Conservation (phyloP, 1,140 invertebrate genomes). For the Aphis craccivora region DNA sequence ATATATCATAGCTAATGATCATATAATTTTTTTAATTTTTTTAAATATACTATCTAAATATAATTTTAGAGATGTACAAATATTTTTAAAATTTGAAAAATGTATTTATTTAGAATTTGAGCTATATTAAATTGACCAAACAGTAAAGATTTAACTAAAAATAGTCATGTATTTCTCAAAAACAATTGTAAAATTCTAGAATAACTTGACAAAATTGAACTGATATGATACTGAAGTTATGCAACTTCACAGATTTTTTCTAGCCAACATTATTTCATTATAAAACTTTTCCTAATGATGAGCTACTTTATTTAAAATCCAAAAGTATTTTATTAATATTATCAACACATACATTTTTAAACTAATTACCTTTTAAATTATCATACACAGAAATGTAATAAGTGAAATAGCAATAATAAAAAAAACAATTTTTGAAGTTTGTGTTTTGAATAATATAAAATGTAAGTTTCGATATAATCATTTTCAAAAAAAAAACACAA, state of each 20-base stretch:
- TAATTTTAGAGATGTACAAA: too few relatives aligned
- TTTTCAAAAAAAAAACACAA: too few relatives aligned
- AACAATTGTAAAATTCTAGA: too few relatives aligned
- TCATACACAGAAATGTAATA: too few relatives aligned
- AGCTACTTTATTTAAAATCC: not conserved
- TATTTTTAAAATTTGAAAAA: not conserved
- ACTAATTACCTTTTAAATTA: too few relatives aligned
- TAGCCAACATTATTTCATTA: not conserved
- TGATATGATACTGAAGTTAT: not conserved
- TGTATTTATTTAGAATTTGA: not conserved
- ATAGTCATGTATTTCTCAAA: too few relatives aligned
- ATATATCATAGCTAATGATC: not conserved
- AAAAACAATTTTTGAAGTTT: too few relatives aligned
- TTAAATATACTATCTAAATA: not conserved
- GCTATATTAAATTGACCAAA: not conserved
- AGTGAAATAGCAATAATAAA: too few relatives aligned
- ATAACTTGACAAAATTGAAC: too few relatives aligned
- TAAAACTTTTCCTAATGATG: not conserved
- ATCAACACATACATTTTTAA: not conserved
- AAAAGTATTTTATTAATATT: not conserved
- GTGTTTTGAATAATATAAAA: too few relatives aligned
- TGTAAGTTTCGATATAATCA: too few relatives aligned
- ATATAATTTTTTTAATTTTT: not conserved
- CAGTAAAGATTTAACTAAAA: not conserved
- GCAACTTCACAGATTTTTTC: not conserved